Evolutionary conservation across 2,888 invertebrate genomes (phyloP).

Genomic region (Chrysolina oricalcia): DNA sequence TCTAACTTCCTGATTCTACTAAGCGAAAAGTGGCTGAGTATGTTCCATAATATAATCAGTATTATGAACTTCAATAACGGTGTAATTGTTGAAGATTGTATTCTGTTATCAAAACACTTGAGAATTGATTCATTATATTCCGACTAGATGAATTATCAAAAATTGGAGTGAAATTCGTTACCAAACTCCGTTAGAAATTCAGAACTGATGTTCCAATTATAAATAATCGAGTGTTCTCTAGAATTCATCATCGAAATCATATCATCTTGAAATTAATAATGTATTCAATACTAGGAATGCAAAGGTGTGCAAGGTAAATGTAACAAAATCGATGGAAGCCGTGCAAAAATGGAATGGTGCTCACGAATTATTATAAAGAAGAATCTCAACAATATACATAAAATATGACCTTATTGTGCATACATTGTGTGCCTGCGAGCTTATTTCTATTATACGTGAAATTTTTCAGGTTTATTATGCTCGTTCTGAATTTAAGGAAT

Average conservation of each 20-base stretch:
- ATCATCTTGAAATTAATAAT: too few species aligned
- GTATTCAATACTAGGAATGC: neutral
- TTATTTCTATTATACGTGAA: constrained; percentile 21
- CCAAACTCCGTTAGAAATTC: too few species aligned
- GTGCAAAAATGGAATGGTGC: constrained; percentile 22
- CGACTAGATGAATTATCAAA: too few species aligned
- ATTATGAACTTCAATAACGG: too few species aligned
- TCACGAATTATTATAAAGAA: constrained; percentile 29
- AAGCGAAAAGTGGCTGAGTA: too few species aligned
- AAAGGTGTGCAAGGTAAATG: constrained; percentile 30
- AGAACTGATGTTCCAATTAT: neutral
- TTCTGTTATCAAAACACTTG: too few species aligned
- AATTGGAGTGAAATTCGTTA: too few species aligned
- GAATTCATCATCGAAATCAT: too few species aligned
- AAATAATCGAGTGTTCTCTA: neutral
- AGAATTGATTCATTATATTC: too few species aligned
- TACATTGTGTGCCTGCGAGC: neutral
- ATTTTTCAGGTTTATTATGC: constrained; percentile 25
- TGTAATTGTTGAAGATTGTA: too few species aligned
- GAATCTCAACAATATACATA: constrained; percentile 20
- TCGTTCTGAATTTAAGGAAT: constrained; percentile 11
- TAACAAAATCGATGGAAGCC: constrained; percentile 31
- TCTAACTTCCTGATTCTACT: too few species aligned
- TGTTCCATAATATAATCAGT: too few species aligned
- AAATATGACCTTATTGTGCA: constrained; percentile 29